These are phyloP conservation scores for Matsumurasca onukii DNA, from an alignment of 1,140 invertebrate species.

Conservation along the genomic window DNA sequence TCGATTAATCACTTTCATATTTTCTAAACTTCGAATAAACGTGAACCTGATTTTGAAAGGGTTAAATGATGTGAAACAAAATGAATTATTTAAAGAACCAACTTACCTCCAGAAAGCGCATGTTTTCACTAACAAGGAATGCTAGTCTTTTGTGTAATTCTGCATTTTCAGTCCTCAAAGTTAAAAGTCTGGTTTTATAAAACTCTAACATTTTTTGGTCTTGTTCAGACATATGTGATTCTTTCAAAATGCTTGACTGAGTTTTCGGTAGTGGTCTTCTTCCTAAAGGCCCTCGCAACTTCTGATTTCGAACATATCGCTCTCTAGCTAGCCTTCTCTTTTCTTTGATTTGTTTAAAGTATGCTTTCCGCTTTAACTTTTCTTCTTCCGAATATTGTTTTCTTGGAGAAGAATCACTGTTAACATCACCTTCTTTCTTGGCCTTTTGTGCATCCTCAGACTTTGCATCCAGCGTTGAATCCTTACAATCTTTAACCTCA, in stretches of 20 bases:
- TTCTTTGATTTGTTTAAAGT: neutral
- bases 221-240: neutral
- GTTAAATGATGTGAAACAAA: too few relatives aligned
- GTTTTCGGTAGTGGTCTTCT: neutral
- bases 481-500: too few relatives aligned
- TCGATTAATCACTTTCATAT: too few relatives aligned
- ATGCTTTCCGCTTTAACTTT: neutral
- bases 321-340: neutral
- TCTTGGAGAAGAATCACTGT: too few relatives aligned
- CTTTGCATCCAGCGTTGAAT: too few relatives aligned
- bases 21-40: too few relatives aligned
- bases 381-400: neutral
- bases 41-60: too few relatives aligned
- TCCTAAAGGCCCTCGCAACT: neutral
- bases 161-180: neutral
- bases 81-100: too few relatives aligned
- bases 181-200: neutral
- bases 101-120: neutral
- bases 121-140: neutral
- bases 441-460: too few relatives aligned
- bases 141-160: neutral
- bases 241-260: neutral
- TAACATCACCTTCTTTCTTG: too few relatives aligned
- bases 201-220: neutral
- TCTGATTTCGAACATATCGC: neutral